Base-by-base conservation (phyloP, 2,888 invertebrate species). In the Habroteleia sp. region DNA sequence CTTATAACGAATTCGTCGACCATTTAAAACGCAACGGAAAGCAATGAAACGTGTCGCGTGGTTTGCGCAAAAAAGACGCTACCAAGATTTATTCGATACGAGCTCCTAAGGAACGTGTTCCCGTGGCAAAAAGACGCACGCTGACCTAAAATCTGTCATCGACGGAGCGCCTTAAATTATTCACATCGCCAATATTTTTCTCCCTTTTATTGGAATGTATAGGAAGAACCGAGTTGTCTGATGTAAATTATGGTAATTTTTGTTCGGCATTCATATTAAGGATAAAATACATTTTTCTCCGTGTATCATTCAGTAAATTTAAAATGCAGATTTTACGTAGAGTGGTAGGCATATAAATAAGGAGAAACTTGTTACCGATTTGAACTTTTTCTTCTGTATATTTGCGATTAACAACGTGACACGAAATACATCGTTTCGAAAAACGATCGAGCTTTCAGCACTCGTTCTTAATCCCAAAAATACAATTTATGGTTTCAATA, bases 351-450 rank as follows among this genome's bases (percentile, higher is more conserved):
- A 62, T 71, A 44, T 62, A 54, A 71, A 71, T 71, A 71, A 62
- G 54, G 44, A 71, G 54, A 71, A 60, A 71, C 69, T 69, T 42
- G 69, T 69, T 69, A 69, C 60, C 52, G 52, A 62, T 71, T 71
- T 54, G 11, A 71, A 62, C 56, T 37, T 71, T 54, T 60, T 71
- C 17, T 35, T 17, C 31, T 20, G 39, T 60, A 48, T 56, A 44
- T 63, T 54, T 50, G 20, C 35, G 39, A 33, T 68, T 35, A 58
- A 68, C 23, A 48, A 35, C 50, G 33, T 33, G 31, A 42, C 29
- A 33, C 29, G 10, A 50, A 31, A 16, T 33, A 25, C 14, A 25
- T 50, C 16, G 13, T 14, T 14, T 7, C 16, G n/a, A n/a, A n/a
- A n/a, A 4, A 25, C 3, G 7, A 31, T 14, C 25, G 5, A 8